Percentiles rank a stretch among this genome's conserved stretches.
phyloP scores from a whole-genome alignment of 2,113 vertebrate genomes.

The Echinops telfairi region DNA sequence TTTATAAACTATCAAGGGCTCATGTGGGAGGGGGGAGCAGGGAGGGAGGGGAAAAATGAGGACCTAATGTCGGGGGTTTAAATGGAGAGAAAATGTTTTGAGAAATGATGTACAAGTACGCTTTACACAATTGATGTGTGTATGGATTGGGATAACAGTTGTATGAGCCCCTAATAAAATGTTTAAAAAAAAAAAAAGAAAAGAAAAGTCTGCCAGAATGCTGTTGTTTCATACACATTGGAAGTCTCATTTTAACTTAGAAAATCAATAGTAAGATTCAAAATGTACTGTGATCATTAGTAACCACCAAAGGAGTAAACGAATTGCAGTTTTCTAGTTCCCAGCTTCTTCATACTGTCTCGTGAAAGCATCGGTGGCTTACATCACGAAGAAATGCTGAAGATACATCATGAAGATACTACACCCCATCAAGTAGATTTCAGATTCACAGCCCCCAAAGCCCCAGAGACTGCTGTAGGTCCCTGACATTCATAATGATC shows the following conservation, averaged over 20 bases:
- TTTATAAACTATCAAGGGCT: no score
- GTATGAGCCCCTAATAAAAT: no score
- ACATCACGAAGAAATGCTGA: slow-evolving; percentile 32
- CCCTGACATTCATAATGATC: slow-evolving; percentile 37
- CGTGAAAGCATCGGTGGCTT: not conserved
- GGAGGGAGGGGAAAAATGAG: no score
- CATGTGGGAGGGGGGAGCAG: no score
- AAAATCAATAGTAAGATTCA: slow-evolving; percentile 5
- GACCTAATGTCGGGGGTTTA: no score
- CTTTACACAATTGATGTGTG: no score
- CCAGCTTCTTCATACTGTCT: slow-evolving; percentile 35
- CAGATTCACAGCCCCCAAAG: not conserved
- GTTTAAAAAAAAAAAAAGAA: no score
- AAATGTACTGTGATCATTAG: slow-evolving; percentile 30
- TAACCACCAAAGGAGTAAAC: not conserved
- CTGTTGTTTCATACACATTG: slow-evolving; percentile 23
- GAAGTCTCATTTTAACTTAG: slow-evolving; percentile 48
- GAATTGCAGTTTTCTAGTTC: slow-evolving; percentile 42
- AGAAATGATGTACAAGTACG: no score
- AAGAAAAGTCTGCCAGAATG: slow-evolving; percentile 33
- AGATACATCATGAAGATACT: not conserved
- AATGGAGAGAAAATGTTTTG: no score
- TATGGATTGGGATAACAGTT: no score
- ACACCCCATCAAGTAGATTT: not conserved
- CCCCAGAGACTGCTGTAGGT: not conserved